A percentile compares a stretch with the other conserved stretches of the same genome.
These are phyloP conservation scores for Lasiurus cinereus DNA, from an alignment of 2,113 vertebrate genomes.

Conservation along the genomic window DNA sequence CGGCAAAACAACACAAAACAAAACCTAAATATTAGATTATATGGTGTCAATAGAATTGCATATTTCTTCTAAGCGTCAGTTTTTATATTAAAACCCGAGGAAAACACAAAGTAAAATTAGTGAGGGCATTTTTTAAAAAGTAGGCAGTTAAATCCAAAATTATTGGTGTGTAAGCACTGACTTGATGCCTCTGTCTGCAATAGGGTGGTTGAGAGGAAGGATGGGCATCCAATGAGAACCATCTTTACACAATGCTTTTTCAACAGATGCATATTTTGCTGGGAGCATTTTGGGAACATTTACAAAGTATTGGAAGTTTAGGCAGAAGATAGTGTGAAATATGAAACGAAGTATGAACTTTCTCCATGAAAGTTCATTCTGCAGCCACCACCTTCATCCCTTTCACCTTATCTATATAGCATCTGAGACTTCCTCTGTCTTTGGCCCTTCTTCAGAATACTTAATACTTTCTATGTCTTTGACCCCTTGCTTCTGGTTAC, in stretches of 20 bases:
- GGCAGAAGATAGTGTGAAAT: not conserved
- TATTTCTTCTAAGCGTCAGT: not conserved
- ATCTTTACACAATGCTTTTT: slow-evolving; percentile 25
- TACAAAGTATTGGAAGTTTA: slow-evolving; percentile 2
- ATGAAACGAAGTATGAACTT: not conserved
- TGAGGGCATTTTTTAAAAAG: slow-evolving; percentile 14
- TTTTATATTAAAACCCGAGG: slow-evolving; percentile 46
- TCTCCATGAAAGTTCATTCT: slow-evolving; percentile 68
- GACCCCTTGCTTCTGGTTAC: slow-evolving; percentile 87
- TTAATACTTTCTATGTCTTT: slow-evolving; percentile 85
- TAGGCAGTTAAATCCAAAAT: not conserved
- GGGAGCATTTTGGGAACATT: slow-evolving; percentile 4
- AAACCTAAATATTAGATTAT: not conserved
- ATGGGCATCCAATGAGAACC: not conserved
- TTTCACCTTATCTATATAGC: slow-evolving; percentile 63
- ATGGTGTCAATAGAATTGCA: not conserved
- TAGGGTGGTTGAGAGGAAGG: not conserved
- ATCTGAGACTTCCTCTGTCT: slow-evolving; percentile 78
- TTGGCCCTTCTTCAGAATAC: slow-evolving; percentile 77
- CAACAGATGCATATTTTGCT: not conserved
- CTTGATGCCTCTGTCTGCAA: not conserved
- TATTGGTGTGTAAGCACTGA: not conserved
- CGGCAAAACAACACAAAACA: not conserved
- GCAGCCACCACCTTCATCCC: slow-evolving; percentile 77
- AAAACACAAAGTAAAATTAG: not conserved